These are phyloP conservation scores for Phymorhynchus buccinoides DNA, from an alignment of 1,140 invertebrate genomes.

Conservation along the genomic window DNA sequence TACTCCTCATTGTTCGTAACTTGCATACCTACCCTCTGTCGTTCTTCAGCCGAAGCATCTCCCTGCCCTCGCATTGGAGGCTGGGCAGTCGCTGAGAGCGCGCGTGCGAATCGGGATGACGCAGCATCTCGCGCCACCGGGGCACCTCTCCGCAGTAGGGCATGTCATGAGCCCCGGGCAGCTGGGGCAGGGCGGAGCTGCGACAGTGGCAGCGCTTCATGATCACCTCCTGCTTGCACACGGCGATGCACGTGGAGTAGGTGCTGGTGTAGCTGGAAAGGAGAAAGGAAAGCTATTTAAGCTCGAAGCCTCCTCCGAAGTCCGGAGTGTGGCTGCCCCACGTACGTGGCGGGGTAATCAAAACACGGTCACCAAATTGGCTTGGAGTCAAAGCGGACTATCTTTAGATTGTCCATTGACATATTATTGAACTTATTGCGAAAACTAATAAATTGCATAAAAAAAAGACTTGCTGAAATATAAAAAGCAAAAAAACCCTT, in stretches of 20 bases:
- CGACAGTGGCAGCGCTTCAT: conserved; percentile 62
- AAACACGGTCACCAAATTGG: too few relatives aligned
- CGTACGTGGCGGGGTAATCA: too few relatives aligned
- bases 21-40: conserved; percentile 54
- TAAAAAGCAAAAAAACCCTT: too few relatives aligned
- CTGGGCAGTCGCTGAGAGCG: conserved; percentile 38
- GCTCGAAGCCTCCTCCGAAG: too few relatives aligned
- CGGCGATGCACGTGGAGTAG: conserved; percentile 63
- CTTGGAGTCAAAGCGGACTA: too few relatives aligned
- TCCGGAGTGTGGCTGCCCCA: too few relatives aligned
- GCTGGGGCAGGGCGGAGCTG: conserved; percentile 57
- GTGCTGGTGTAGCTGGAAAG: conserved; percentile 56
- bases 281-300: too few relatives aligned
- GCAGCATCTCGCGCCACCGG: conserved; percentile 56
- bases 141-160: conserved; percentile 64
- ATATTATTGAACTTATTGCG: too few relatives aligned
- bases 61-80: conserved; percentile 61
- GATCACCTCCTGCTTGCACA: conserved; percentile 66
- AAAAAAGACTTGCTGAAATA: too few relatives aligned
- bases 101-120: conserved; percentile 5
- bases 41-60: conserved; percentile 60
- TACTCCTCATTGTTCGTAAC: too few relatives aligned
- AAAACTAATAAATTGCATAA: too few relatives aligned
- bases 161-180: conserved; percentile 43
- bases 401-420: too few relatives aligned